Base-by-base conservation (phyloP, 2,797 vertebrate species). In the Cichlasoma orientale region DNA sequence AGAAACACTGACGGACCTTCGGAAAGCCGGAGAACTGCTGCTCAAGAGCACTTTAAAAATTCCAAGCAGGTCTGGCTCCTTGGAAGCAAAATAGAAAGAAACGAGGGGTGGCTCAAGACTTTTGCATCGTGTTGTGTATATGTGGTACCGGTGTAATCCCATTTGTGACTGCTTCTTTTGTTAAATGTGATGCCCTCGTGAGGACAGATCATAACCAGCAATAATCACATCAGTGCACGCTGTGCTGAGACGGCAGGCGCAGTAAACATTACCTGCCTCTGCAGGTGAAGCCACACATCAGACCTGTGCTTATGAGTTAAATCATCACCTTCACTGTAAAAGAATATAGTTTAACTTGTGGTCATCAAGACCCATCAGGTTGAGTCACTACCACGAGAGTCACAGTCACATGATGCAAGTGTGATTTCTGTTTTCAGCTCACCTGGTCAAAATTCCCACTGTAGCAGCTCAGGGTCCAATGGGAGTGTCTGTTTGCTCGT, bases 151-250 rank as follows among this genome's bases (percentile, higher is more conserved):
- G 21, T 58, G 19, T 1, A 33, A 33, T 33, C 36, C 19, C 19
- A 36, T 36, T 31, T 31, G 29, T 31, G 29, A 31, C 5, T 31
- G 5, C 29, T 3, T 1, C n/a, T 4, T 58, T 58, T 38, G 21
- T 38, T 11, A 38, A 59, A 23, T 38, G n/a, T 4, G 0, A 8
- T 38, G 11, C 12, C 36, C 33, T 59, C 33, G 4, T 0, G 1
- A 59, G 57, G n/a, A 5, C 57, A 1, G 0, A 59, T 59, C 36
- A 59, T 21, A 23, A 14, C 33, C 12, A 21, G 11, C 3, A 38
- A 36, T 59, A 59, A 36, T 12, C 0, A 0, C 7, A 21, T 59
- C 2, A 19, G 21, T 21, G 31, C 0, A 59, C 38, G 4, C 12
- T 12, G 38, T 41, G 38, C 38, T 11, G 10, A 38, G 36, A 38